Evolutionary conservation across 2,797 vertebrate species (phyloP), one percentile per base, ranked within the genome.

Genomic region (Apodemus agrarius): DNA sequence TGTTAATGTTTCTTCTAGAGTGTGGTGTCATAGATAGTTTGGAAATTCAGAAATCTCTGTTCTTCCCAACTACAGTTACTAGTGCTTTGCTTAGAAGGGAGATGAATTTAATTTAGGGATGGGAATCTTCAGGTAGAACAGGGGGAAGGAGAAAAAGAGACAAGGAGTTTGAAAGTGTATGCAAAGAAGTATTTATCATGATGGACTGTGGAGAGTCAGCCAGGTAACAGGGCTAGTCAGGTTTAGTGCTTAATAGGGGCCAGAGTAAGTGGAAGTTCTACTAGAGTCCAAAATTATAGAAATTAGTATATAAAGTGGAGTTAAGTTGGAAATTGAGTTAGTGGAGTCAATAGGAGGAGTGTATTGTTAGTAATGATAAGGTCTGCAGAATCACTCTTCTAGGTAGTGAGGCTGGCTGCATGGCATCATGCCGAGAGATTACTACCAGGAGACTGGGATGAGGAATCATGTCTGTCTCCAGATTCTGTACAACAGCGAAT

Each of bases 31-130:
- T 79, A 82, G 69, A 90, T 89, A 79, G 86, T 84, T 92, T 93
- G 67, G 84, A 40, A 91, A 91, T 69, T 96, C 40, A 57, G 34
- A 79, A 59, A 87, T 46, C 37, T 90, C 29, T 88, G 34, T 95
- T 84, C 72, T 93, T 91, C 46, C 40, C 89, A 24, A 95, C 4
- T 82, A 65, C 81, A 96, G 5, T 95, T 91, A 92, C 17, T 92
- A 84, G 67, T 90, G 65, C 76, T 96, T 92, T 92, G 29, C 49
- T 61, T 82, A 91, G 49, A 8, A 96, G 90, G 78, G 83, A 92
- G 72, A 92, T 96, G 83, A 37, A 84, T 95, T 96, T 96, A 95
- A 82, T 96, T 76, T 76, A 91, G 83, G 54, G 87, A 63, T 94
- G 46, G 80, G 74, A 93, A 86, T 97, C 94, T 95, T 79, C 83